Percentiles rank a stretch among this genome's conserved stretches.
phyloP scores from a whole-genome alignment of 2,888 invertebrate species.

The Macropis europaea region DNA sequence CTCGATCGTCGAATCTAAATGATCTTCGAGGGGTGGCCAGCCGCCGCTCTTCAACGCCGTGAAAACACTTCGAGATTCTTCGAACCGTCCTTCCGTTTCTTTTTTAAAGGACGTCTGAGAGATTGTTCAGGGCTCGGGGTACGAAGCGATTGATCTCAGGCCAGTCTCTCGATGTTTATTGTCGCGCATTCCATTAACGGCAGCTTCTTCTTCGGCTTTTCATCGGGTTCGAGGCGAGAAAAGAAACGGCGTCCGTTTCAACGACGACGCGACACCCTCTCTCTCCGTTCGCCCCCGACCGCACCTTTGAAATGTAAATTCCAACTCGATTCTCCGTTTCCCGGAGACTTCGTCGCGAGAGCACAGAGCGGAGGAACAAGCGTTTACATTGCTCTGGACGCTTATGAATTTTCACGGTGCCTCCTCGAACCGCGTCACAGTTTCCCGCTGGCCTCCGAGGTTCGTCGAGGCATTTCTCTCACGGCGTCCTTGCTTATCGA shows the following conservation, averaged over 20 bases:
- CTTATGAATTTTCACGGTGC: not conserved
- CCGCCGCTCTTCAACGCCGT: too few species aligned
- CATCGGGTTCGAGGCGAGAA: not conserved
- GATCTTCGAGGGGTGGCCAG: too few species aligned
- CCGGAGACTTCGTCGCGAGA: too few species aligned
- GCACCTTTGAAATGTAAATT: conserved; percentile 11
- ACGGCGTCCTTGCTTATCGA: conserved; percentile 29
- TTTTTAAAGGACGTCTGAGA: not conserved
- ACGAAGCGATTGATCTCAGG: not conserved
- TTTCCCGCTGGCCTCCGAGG: not conserved
- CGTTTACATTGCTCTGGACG: too few species aligned
- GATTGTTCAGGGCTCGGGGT: not conserved
- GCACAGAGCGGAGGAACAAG: too few species aligned
- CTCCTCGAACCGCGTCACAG: not conserved
- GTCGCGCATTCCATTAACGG: not conserved
- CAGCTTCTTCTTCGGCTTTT: not conserved
- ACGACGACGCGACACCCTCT: not conserved
- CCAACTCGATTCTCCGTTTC: conserved; percentile 11
- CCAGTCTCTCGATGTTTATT: too few species aligned
- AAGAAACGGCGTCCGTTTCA: not conserved
- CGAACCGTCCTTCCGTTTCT: not conserved
- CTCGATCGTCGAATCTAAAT: too few species aligned
- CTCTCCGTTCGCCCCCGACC: not conserved
- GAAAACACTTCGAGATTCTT: too few species aligned
- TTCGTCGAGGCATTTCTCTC: conserved; percentile 20